Base-by-base conservation (phyloP, 2,888 invertebrate species). In the Petrophora chlorosata region DNA sequence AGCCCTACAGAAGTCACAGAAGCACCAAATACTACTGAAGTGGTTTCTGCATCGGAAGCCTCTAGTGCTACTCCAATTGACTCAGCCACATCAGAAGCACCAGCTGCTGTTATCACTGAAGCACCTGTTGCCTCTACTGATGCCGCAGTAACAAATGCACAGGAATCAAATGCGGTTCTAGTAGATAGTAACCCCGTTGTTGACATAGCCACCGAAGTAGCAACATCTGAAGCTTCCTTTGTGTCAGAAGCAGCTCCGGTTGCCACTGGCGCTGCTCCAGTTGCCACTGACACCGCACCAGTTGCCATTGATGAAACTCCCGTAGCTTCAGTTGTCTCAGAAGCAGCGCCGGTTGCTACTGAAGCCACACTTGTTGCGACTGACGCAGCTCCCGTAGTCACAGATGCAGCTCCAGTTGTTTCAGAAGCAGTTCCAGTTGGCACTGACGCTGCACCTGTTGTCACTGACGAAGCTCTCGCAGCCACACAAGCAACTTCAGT, bases 401-500 rank as follows among this genome's bases (percentile, higher is more conserved):
- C 40, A 8, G 40, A 40, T 2, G 23, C 16, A 12, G 19, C 36
- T 9, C 16, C 44, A 14, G 58, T 46, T 15, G 28, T 26, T 12
- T 17, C 52, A 10, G 23, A 28, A 0, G 22, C 17, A 25, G 42
- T 28, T 8, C 16, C 29, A 3, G 38, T 12, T n/a, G 29, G 32
- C 5, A 44, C 34, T 10, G 33, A 35, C 3, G 9, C 45, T 2
- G 8, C 26, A 10, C 23, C 36, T 3, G 25, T 22, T 8, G 28
- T 23, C 3, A 41, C 51, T 22, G 52, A 48, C 10, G 39, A 45
- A 23, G 19, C 35, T 35, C 12, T 42, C 3, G 36, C 17, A 30
- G 45, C 9, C 30, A 33, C 44, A n/a, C 56, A 48, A 5, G 38
- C 4, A n/a, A 5, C 36, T n/a, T 14, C 45, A 2, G 29, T 30